Evolutionary conservation across 2,113 vertebrate species (phyloP).

Genomic region (Gorilla gorilla): DNA sequence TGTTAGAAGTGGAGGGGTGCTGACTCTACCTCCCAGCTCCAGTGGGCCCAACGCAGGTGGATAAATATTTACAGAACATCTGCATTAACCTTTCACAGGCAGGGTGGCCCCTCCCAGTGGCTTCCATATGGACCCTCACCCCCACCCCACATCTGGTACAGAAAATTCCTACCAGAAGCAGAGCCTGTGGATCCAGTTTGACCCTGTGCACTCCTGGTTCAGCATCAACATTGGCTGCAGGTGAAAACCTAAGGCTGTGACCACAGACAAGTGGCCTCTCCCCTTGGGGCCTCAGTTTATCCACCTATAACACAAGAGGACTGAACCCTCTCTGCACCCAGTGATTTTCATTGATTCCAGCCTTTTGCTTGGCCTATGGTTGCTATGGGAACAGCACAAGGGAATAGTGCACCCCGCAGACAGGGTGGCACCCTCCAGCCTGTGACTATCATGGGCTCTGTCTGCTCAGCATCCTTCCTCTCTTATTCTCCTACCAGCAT

Average conservation of each 20-base stretch:
- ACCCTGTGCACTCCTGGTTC: neutral
- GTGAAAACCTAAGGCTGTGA: neutral
- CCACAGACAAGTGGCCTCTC: neutral
- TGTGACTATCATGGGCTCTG: neutral
- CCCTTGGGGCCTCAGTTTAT: neutral
- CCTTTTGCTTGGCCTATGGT: neutral
- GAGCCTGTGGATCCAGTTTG: neutral
- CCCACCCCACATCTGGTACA: neutral
- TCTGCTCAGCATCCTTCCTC: neutral
- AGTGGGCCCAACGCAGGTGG: neutral
- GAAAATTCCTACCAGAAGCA: slow-evolving; percentile 3
- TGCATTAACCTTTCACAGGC: neutral
- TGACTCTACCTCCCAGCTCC: neutral
- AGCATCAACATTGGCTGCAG: neutral
- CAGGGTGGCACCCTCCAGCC: neutral
- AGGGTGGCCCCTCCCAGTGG: neutral
- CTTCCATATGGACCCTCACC: neutral
- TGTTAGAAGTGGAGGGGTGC: neutral
- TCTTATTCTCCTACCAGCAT: neutral
- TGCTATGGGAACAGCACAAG: neutral
- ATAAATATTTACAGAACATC: neutral
- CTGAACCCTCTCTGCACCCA: neutral
- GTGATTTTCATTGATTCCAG: neutral
- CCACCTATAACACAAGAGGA: neutral
- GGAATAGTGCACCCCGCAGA: neutral